A percentile compares a stretch with the other conserved stretches of the same genome.
These are phyloP conservation scores for Phyllotreta striolata DNA, from an alignment of 2,888 invertebrate genomes.

Conservation along the genomic window DNA sequence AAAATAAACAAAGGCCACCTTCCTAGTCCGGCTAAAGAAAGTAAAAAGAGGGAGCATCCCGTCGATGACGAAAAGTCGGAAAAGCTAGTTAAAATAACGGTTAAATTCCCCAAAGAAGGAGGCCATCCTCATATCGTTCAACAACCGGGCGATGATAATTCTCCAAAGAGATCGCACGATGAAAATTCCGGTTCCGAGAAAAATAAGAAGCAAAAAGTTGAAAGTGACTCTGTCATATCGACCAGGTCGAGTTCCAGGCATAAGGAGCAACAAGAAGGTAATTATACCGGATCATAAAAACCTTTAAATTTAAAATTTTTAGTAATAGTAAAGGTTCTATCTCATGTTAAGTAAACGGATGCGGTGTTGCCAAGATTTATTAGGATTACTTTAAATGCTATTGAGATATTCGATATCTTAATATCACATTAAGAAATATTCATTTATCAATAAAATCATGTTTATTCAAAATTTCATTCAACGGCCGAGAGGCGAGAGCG, in stretches of 20 bases:
- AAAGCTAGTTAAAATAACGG: constrained; percentile 64
- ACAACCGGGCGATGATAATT: constrained; percentile 39
- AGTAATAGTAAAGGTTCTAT: no score
- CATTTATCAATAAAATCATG: no score
- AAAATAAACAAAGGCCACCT: constrained; percentile 70
- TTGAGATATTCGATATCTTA: no score
- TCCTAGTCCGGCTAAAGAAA: constrained; percentile 46
- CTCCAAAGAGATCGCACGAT: constrained; percentile 43
- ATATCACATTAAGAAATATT: not conserved
- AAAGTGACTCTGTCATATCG: constrained; percentile 32
- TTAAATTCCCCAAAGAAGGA: constrained; percentile 64
- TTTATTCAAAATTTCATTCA: no score
- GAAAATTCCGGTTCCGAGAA: constrained; percentile 40
- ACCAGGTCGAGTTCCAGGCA: constrained; percentile 37
- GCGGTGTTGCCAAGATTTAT: no score
- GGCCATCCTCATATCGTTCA: constrained; percentile 59
- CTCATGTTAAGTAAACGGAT: no score
- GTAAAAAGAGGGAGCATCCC: constrained; percentile 50
- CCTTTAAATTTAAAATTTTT: no score
- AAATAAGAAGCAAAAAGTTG: constrained; percentile 42
- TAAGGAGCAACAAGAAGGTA: constrained; percentile 25
- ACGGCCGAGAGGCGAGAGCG: no score
- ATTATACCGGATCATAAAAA: no score
- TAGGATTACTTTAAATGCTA: no score
- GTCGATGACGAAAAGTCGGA: constrained; percentile 54